Evolutionary conservation across 2,888 invertebrate genomes (phyloP).

Genomic region (Leptinotarsa haldemani): DNA sequence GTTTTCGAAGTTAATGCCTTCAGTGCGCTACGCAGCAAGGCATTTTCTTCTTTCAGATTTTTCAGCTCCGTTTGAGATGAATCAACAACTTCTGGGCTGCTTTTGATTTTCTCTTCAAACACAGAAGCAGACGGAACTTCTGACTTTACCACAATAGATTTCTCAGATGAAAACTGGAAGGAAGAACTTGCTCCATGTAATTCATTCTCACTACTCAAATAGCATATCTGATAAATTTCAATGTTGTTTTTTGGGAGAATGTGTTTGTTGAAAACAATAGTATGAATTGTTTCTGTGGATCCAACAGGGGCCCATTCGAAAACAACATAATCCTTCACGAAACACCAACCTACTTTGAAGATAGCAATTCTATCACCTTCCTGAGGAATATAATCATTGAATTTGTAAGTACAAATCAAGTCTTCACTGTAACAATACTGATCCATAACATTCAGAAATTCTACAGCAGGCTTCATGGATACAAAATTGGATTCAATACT

Average conservation of each 20-base stretch:
- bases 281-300: constrained; percentile 28
- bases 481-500: constrained; percentile 44
- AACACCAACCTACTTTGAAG: constrained; percentile 62
- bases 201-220: constrained; percentile 60
- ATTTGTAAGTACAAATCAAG: constrained; percentile 55
- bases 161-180: constrained; percentile 55
- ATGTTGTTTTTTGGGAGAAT: constrained; percentile 56
- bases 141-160: constrained; percentile 25
- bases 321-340: constrained; percentile 60
- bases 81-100: neutral
- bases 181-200: constrained; percentile 61
- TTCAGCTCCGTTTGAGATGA: constrained; percentile 44
- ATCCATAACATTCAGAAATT: constrained; percentile 57
- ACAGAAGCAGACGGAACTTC: constrained; percentile 20
- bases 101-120: constrained; percentile 20
- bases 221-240: constrained; percentile 62
- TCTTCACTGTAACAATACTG: constrained; percentile 57
- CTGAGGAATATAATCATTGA: constrained; percentile 57
- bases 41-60: constrained; percentile 56
- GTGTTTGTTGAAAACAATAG: constrained; percentile 56
- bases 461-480: constrained; percentile 47
- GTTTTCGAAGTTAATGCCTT: constrained; percentile 47
- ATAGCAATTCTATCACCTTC: constrained; percentile 62
- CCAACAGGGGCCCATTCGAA: constrained; percentile 59
- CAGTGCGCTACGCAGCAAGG: constrained; percentile 51